Conservation (phyloP, 2,797 vertebrate genomes). For the Sparidentex hasta region DNA sequence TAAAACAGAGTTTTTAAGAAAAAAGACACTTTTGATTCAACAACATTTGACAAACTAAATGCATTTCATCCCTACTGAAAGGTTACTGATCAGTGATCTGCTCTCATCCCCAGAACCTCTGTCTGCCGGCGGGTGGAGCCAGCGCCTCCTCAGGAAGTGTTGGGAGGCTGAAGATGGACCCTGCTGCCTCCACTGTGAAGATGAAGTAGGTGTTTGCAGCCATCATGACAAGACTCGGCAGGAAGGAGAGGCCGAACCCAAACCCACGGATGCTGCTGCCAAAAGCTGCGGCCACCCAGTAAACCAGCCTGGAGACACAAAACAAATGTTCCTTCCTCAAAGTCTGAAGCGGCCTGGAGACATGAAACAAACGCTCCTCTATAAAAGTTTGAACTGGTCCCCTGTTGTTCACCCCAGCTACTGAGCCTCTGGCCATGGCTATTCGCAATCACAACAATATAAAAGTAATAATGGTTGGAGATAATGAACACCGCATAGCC, state of each 20-base stretch:
- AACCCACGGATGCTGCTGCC: slow-evolving; percentile 90
- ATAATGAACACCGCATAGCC: no score
- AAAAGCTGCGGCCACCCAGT: slow-evolving; percentile 89
- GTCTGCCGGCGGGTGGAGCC: slow-evolving; percentile 56
- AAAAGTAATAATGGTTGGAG: no score
- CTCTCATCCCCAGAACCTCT: slow-evolving; percentile 87
- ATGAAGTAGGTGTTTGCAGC: slow-evolving; percentile 93
- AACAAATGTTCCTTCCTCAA: no score
- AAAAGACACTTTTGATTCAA: no score
- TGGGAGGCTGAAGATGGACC: slow-evolving; percentile 80
- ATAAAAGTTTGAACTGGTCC: no score
- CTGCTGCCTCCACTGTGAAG: slow-evolving; percentile 86
- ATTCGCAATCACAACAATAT: no score
- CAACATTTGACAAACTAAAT: no score
- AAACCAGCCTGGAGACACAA: slow-evolving; percentile 85
- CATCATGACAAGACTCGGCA: slow-evolving; percentile 91
- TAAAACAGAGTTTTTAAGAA: neutral
- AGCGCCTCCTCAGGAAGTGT: neutral
- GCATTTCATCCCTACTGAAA: neutral
- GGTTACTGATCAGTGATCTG: neutral
- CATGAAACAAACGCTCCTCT: no score
- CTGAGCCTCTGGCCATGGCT: no score
- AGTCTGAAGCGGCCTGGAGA: no score
- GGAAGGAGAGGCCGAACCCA: slow-evolving; percentile 92
- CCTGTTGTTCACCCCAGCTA: no score